phyloP scores from a whole-genome alignment of 2,888 invertebrate species.

The Hofmannophila pseudospretella region DNA sequence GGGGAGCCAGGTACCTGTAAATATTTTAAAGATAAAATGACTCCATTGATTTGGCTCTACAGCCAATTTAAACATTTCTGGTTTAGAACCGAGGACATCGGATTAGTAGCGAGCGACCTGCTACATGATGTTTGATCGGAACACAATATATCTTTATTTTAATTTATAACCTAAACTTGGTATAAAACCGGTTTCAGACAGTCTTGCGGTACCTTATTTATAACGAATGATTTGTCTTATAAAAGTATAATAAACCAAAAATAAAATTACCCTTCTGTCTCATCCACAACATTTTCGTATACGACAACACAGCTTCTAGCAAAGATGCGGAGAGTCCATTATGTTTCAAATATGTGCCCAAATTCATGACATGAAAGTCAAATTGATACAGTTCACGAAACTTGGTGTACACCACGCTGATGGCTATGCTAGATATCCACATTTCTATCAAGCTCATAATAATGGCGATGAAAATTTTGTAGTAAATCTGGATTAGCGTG shows the following conservation, averaged over 20 bases:
- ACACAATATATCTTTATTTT: no score
- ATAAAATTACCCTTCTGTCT: constrained; percentile 45
- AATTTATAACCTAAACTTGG: no score
- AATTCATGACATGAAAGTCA: constrained; percentile 38
- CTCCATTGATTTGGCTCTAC: no score
- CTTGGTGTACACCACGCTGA: constrained; percentile 39
- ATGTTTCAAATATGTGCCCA: constrained; percentile 35
- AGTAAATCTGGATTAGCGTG: constrained; percentile 36
- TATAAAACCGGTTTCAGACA: no score
- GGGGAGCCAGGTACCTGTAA: constrained; percentile 54
- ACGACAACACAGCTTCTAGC: constrained; percentile 32
- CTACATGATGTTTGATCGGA: no score
- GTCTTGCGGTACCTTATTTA: no score
- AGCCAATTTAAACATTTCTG: no score
- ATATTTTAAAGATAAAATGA: no score
- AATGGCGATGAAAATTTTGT: constrained; percentile 34
- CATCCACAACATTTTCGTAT: constrained; percentile 48
- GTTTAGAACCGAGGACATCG: no score
- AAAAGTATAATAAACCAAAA: background rate
- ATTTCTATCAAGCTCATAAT: constrained; percentile 34
- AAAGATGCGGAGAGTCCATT: constrained; percentile 39
- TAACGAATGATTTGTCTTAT: no score
- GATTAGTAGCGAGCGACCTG: no score
- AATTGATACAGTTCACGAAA: constrained; percentile 44
- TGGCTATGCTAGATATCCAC: constrained; percentile 42